Percentiles rank a stretch among this genome's conserved stretches.
phyloP scores from a whole-genome alignment of 2,113 vertebrate genomes.

The Anthoscopus minutus region DNA sequence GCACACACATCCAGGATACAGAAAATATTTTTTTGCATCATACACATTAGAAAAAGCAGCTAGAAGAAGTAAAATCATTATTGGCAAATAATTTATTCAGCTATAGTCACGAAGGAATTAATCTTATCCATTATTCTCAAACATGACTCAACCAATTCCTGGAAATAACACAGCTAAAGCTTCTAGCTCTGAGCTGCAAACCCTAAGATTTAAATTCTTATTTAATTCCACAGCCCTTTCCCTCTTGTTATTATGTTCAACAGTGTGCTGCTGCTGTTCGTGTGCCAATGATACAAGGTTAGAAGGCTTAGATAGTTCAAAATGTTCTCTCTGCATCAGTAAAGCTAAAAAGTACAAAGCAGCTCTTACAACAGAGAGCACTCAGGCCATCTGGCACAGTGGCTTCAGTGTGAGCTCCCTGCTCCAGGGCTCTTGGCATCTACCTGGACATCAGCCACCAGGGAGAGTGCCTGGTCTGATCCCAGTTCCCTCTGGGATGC shows the following conservation, averaged over 20 bases:
- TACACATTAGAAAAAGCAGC: neutral
- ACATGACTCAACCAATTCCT: slow-evolving; percentile 53
- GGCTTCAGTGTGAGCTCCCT: neutral
- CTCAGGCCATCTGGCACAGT: slow-evolving; percentile 29
- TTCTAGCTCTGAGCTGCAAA: slow-evolving; percentile 1
- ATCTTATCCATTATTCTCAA: slow-evolving; percentile 39
- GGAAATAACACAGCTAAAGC: slow-evolving; percentile 44
- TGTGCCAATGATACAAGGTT: slow-evolving; percentile 53
- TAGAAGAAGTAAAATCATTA: neutral
- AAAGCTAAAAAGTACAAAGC: slow-evolving; percentile 49
- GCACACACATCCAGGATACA: neutral
- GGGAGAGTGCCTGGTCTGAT: neutral
- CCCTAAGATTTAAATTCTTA: slow-evolving; percentile 52
- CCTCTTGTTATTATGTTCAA: slow-evolving; percentile 30
- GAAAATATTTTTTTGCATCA: neutral
- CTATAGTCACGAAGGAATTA: slow-evolving; percentile 18
- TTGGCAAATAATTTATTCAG: slow-evolving; percentile 48
- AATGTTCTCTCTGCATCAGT: slow-evolving; percentile 53
- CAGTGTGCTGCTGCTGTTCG: slow-evolving; percentile 19
- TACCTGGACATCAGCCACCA: neutral
- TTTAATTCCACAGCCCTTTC: slow-evolving; percentile 39
- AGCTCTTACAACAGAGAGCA: slow-evolving; percentile 2
- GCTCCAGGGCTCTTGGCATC: neutral
- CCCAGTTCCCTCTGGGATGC: neutral
- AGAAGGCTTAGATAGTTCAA: slow-evolving; percentile 46